Base-by-base conservation (phyloP, 2,888 invertebrate genomes). In the Polymixis lichenea region DNA sequence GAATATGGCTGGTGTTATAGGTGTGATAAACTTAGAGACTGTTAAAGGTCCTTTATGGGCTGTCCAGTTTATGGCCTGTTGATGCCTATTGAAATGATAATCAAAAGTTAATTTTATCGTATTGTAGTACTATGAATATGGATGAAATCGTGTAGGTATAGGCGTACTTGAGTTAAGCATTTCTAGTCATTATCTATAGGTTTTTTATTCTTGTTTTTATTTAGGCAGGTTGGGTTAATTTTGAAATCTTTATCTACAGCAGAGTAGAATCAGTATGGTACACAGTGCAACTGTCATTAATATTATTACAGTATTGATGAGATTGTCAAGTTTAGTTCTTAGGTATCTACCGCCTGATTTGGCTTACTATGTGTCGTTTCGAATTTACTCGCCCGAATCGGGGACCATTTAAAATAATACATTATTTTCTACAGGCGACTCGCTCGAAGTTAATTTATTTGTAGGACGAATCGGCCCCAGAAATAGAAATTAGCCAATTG, bases 1-100 rank as follows among this genome's bases (percentile, higher is more conserved):
- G 11, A 28, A 75, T 76, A 80, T 55, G 60, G 82, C 15, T 49
- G 9, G 7, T 19, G 19, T 56, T 19, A 74, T 51, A 32, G 80
- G 28, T 55, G 28, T n/a, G 22, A 51, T 79, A 80, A 64, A 53
- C 53, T 65, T 76, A 38, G 13, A 11, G 49, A 25, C 13, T 19
- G 22, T 61, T 61, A 25, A 6, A 32, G 1, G 32, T 51, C 56
- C 9, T 32, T 13, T 46, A 58, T 51, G 55, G 72, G 32, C 62
- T 56, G 3, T 49, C 4, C 28, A 56, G 15, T 56, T 68, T 71
- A 78, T 56, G 15, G n/a, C 1, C 25, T 19, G 13, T 51, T 49
- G 7, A 28, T 68, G 43, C 22, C 28, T 78, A 51, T 56, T 56
- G 22, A 51, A 72, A 62, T 17, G 28, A 56, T 43, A 56, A 49